A percentile compares a stretch with the other conserved stretches of the same genome.
phyloP scores from a whole-genome alignment of 2,797 vertebrate genomes.

The Linurgus olivaceus region DNA sequence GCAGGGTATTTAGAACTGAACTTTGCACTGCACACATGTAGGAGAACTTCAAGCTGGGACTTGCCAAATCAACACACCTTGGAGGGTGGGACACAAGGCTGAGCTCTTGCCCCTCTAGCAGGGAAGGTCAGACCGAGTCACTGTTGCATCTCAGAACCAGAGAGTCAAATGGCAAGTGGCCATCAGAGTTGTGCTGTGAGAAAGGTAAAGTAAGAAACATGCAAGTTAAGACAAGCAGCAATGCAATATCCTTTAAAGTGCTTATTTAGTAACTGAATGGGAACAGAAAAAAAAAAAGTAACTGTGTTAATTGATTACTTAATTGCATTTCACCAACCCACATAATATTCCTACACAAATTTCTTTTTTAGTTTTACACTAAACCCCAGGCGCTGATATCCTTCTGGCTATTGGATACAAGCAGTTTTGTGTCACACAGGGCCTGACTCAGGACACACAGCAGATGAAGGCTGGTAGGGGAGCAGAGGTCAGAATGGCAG shows the following conservation, averaged over 20 bases:
- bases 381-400: not conserved
- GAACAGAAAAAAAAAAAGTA: not conserved
- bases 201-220: not conserved
- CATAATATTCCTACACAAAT: not conserved
- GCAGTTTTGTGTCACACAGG: not conserved
- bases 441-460: not conserved
- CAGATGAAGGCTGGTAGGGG: not conserved
- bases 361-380: not conserved
- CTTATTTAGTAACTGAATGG: not conserved
- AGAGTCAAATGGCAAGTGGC: not conserved
- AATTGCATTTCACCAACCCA: not conserved
- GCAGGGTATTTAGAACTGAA: not conserved
- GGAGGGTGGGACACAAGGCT: not conserved
- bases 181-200: accelerated
- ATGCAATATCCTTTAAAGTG: not conserved
- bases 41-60: not conserved
- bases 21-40: not conserved
- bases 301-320: not conserved
- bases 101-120: not conserved
- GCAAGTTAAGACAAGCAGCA: not conserved
- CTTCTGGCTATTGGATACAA: not conserved
- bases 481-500: not conserved
- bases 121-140: not conserved
- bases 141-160: not conserved
- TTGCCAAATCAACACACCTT: not conserved